Conservation (phyloP, 2,888 invertebrate species). For the Zootermopsis nevadensis region DNA sequence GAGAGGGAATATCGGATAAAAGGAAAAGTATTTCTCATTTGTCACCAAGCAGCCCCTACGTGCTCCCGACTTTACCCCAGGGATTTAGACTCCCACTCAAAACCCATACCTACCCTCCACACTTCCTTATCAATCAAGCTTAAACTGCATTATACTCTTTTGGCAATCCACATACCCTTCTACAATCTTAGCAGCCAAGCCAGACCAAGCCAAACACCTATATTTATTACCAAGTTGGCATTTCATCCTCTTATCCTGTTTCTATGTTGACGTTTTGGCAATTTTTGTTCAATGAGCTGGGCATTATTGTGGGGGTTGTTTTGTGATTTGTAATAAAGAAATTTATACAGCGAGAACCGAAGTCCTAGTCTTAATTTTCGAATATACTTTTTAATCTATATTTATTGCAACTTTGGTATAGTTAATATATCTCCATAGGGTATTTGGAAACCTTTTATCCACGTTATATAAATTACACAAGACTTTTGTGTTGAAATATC, state of each 20-base stretch:
- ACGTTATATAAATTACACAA: background rate
- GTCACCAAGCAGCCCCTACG: constrained; percentile 38
- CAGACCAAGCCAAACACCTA: constrained; percentile 35
- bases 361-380: background rate
- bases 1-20: constrained; percentile 1
- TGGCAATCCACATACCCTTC: constrained; percentile 34
- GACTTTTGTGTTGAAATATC: background rate
- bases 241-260: background rate
- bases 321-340: constrained; percentile 25
- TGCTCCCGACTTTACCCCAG: constrained; percentile 39
- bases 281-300: constrained; percentile 27
- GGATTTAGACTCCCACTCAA: constrained; percentile 37
- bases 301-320: constrained; percentile 15
- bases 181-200: background rate
- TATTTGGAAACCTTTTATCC: background rate
- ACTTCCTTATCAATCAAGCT: constrained; percentile 41
- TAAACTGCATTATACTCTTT: constrained; percentile 42
- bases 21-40: constrained; percentile 44
- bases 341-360: background rate
- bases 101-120: constrained; percentile 33
- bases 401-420: constrained; percentile 18
- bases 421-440: background rate
- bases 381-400: constrained; percentile 19
- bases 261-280: constrained; percentile 21
- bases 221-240: constrained; percentile 36